These are phyloP conservation scores for Anoplius nigerrimus DNA, from an alignment of 2,888 invertebrate genomes.

Conservation along the genomic window DNA sequence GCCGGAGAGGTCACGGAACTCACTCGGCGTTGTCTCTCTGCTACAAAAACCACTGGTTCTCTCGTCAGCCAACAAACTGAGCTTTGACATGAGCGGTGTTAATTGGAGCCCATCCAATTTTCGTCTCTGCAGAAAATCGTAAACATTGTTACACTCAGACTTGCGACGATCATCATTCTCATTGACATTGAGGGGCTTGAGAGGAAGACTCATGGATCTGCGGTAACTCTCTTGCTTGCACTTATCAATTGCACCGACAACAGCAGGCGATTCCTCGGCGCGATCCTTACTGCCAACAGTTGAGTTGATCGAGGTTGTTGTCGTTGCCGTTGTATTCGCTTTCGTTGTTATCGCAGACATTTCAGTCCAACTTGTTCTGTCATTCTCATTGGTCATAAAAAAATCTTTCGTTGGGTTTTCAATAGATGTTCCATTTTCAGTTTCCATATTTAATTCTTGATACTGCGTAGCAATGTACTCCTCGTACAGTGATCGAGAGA, in stretches of 20 bases:
- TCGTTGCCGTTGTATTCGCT: neutral
- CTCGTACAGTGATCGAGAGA: slow-evolving; percentile 84
- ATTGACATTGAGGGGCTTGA: slow-evolving; percentile 80
- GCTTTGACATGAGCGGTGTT: slow-evolving; percentile 88
- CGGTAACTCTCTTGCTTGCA: slow-evolving; percentile 69
- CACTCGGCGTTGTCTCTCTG: slow-evolving; percentile 81
- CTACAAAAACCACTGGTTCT: slow-evolving; percentile 83
- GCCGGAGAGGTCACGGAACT: slow-evolving; percentile 72
- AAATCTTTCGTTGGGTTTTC: too few species aligned
- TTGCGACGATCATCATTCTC: slow-evolving; percentile 70
- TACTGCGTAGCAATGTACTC: slow-evolving; percentile 83
- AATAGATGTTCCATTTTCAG: too few species aligned
- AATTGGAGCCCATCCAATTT: slow-evolving; percentile 83
- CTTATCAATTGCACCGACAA: slow-evolving; percentile 62
- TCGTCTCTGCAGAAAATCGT: slow-evolving; percentile 71
- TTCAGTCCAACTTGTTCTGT: neutral
- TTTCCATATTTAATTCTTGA: slow-evolving; percentile 68
- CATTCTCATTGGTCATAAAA: too few species aligned
- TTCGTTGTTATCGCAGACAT: neutral
- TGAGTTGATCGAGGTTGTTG: neutral
- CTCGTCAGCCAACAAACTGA: slow-evolving; percentile 84
- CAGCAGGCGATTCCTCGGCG: slow-evolving; percentile 41
- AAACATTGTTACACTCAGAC: slow-evolving; percentile 60
- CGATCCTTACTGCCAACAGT: slow-evolving; percentile 14
- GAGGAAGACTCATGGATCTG: slow-evolving; percentile 82